phyloP scores from a whole-genome alignment of 2,797 vertebrate genomes.

The Gorsachius magnificus region DNA sequence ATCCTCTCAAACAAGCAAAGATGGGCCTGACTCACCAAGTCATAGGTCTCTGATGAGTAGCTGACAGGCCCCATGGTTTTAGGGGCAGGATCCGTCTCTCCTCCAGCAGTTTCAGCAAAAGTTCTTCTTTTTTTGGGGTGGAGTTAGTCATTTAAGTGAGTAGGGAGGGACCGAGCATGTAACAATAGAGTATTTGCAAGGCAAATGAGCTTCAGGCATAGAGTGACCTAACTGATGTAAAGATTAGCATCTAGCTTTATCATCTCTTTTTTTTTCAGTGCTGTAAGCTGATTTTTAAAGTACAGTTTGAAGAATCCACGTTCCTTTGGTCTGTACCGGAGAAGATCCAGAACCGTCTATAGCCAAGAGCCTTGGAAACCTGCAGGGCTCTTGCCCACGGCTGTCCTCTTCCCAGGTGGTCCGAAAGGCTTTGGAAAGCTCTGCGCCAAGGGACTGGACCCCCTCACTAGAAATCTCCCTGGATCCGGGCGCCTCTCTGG shows the following conservation, averaged over 20 bases:
- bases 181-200: conserved; percentile 52
- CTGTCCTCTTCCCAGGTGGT: neutral
- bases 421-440: neutral
- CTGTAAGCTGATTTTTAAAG: neutral
- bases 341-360: neutral
- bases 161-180: neutral
- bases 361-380: neutral
- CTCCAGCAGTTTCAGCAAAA: conserved; percentile 9
- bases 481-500: neutral
- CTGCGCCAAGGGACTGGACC: neutral
- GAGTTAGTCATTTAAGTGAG: neutral
- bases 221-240: neutral
- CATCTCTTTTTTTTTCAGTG: neutral
- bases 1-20: neutral
- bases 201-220: conserved; percentile 35
- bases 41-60: conserved; percentile 62
- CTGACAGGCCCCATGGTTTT: conserved; percentile 51
- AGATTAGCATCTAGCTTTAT: neutral
- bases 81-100: neutral
- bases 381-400: neutral
- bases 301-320: neutral
- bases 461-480: neutral
- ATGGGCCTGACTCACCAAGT: conserved; percentile 42
- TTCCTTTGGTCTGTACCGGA: neutral
- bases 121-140: conserved; percentile 23